Percentiles rank a stretch among this genome's conserved stretches.
These are phyloP conservation scores for Chrysolina americana DNA, from an alignment of 2,888 invertebrate species.

Conservation along the genomic window DNA sequence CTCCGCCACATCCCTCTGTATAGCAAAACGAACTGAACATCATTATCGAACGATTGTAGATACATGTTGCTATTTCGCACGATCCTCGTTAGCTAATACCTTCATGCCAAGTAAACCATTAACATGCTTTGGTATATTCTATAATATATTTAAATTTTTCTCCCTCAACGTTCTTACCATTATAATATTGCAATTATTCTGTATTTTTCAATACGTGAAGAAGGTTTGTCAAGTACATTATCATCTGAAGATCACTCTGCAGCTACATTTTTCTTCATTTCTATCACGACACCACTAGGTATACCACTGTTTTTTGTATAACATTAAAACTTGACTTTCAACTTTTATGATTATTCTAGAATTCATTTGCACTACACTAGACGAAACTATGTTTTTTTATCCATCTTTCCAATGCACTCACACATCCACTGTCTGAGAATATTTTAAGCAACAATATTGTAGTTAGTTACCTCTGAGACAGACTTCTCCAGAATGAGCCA, in stretches of 20 bases:
- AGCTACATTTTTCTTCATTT: constrained; percentile 15
- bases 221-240: constrained; percentile 4
- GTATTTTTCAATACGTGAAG: background rate
- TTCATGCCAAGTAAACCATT: constrained; percentile 44
- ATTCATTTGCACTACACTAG: background rate
- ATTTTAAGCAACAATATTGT: no score
- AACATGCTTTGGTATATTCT: constrained; percentile 33
- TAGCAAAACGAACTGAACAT: constrained; percentile 25
- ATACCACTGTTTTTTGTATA: constrained; percentile 20
- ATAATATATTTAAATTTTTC: background rate
- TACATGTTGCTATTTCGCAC: constrained; percentile 38
- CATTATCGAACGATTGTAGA: background rate
- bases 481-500: background rate
- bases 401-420: no score
- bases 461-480: no score
- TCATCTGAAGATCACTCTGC: constrained; percentile 21
- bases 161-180: background rate
- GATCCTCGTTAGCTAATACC: constrained; percentile 41
- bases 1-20: constrained; percentile 42
- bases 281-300: constrained; percentile 27
- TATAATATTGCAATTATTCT: background rate
- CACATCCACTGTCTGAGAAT: no score
- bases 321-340: constrained; percentile 25
- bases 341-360: constrained; percentile 10
- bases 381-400: no score